Base-by-base conservation (phyloP, 2,888 invertebrate genomes). In the Branchipolynoe longqiensis region DNA sequence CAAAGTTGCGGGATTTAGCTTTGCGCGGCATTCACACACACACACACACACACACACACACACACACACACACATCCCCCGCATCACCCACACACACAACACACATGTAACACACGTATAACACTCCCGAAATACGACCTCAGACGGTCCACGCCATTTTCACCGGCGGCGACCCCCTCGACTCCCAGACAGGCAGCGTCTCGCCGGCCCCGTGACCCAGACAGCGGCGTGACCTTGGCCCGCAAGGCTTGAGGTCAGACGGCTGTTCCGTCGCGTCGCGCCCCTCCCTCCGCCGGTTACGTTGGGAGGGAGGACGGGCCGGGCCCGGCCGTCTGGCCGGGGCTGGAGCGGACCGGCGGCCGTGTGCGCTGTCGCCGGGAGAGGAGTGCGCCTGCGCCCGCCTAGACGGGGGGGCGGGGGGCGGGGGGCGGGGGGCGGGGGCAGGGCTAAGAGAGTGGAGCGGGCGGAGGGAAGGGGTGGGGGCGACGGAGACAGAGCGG, bases 151-250 rank as follows among this genome's bases (percentile, higher is more conserved):
- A 69, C 48, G 22, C 41, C 38, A 38, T 3, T 6, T 41, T 33
- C 48, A n/a, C 48, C 48, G 28, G 28, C 1, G 3, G 2, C 2
- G 2, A 3, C 69, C 69, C 69, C 36, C 38, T 41, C 62, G 62
- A 12, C 62, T 25, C 28, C 48, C 48, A 48, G 78, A 31, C 48
- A 78, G 40, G 33, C 62, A 78, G 25, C 31, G 33, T 25, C 28
- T 48, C 25, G 78, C 78, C 78, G 78, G 78, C 78, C 78, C 78
- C 48, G 78, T 78, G 78, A 78, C 78, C 78, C 78, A 78, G 78
- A 78, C 78, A 78, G 78, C 48, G 78, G 41, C 78, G 78, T 78
- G 78, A 78, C 78, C 78, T 78, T 78, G 78, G 78, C 78, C 78
- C 48, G 78, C 28, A 48, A 78, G 78, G 78, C 78, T 78, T 78